Conservation (phyloP, 2,888 invertebrate genomes). For the Cryptus viduatorius region DNA sequence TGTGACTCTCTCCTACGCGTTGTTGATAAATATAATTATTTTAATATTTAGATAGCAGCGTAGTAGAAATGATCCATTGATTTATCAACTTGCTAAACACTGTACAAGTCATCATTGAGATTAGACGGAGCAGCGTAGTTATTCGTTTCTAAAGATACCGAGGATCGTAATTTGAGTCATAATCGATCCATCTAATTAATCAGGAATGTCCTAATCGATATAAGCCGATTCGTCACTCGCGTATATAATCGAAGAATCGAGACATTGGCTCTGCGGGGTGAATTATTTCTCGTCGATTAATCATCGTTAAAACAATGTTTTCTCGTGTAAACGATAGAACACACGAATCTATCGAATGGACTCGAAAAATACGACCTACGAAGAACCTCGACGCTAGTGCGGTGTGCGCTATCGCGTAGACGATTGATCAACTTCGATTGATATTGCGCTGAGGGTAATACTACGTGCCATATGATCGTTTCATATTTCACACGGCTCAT, state of each 20-base stretch:
- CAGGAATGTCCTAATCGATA: too few relatives aligned
- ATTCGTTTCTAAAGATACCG: not conserved
- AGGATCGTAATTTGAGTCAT: too few relatives aligned
- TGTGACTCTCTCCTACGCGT: constrained; percentile 14
- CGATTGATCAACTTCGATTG: constrained; percentile 6
- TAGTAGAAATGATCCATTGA: constrained; percentile 13
- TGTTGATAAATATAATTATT: constrained; percentile 56
- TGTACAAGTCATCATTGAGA: not conserved
- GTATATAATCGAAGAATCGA: too few relatives aligned
- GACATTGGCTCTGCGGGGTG: too few relatives aligned
- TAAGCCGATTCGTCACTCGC: too few relatives aligned
- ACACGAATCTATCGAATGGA: too few relatives aligned
- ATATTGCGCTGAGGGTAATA: constrained; percentile 27
- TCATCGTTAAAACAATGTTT: too few relatives aligned
- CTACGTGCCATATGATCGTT: constrained; percentile 26
- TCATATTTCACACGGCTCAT: constrained; percentile 30
- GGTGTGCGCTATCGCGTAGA: not conserved
- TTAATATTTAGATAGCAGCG: constrained; percentile 58
- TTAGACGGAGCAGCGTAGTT: not conserved
- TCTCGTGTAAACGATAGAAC: too few relatives aligned
- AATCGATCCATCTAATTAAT: too few relatives aligned
- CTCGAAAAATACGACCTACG: not conserved
- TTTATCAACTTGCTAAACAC: constrained; percentile 25
- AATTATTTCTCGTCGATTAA: too few relatives aligned
- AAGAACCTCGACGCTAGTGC: not conserved